A percentile compares a stretch with the other conserved stretches of the same genome.
Evolutionary conservation across 2,888 invertebrate species (phyloP).

Genomic region (Phasia obesa): DNA sequence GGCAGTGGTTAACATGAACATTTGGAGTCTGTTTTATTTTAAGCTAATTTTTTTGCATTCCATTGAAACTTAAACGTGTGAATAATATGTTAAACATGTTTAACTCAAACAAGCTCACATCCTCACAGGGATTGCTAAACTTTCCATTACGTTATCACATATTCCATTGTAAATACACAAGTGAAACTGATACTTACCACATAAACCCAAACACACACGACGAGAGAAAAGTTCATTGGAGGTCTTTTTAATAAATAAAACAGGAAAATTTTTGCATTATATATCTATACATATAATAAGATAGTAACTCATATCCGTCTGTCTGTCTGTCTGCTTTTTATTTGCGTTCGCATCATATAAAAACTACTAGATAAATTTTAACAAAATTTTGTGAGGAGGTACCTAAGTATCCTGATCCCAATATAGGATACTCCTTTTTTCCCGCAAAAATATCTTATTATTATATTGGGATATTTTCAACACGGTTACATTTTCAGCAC

Average conservation of each 20-base stretch:
- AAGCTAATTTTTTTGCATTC: conserved; percentile 62
- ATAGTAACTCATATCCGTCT: too few relatives aligned
- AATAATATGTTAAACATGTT: conserved; percentile 39
- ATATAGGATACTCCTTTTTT: too few relatives aligned
- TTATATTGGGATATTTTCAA: too few relatives aligned
- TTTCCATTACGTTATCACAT: too few relatives aligned
- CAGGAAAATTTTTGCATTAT: not conserved
- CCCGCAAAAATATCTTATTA: too few relatives aligned
- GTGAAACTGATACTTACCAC: not conserved
- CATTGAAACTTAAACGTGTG: conserved; percentile 58
- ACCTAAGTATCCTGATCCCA: too few relatives aligned
- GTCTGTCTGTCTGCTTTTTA: too few relatives aligned
- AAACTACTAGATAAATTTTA: too few relatives aligned
- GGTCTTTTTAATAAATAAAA: conserved; percentile 8
- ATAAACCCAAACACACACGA: not conserved
- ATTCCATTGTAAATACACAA: not conserved
- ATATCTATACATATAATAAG: too few relatives aligned
- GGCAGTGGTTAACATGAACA: conserved; percentile 8
- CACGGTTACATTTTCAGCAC: too few relatives aligned
- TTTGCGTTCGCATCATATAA: too few relatives aligned
- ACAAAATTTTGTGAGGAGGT: too few relatives aligned
- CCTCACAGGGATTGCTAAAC: not conserved
- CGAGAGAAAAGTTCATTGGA: not conserved
- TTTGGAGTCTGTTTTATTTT: conserved; percentile 48
- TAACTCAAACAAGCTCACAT: not conserved